Evolutionary conservation across 1,140 invertebrate genomes (phyloP), one percentile per base, ranked within the genome.

Genomic region (Orchesella cincta): DNA sequence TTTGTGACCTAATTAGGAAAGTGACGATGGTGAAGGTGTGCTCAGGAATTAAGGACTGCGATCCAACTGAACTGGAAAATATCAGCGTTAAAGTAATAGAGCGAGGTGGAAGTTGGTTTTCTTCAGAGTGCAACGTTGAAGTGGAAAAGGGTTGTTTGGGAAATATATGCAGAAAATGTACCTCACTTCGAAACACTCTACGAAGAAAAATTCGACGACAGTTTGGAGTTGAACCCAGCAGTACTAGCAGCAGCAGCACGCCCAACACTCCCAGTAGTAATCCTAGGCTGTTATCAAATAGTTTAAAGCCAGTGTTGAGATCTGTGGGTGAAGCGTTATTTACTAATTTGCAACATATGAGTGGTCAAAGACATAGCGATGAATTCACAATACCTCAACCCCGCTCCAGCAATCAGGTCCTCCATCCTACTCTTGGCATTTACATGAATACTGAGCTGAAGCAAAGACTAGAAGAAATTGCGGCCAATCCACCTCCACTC

Each of bases 101-200:
- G 33, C 8, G 31, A 12, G 62, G 62, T 3, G 62, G 62, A n/a
- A 67, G 62, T 33, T 67, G 62, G 62, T 67, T 18, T 33, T 67
- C 62, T 12, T 31, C 62, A 5, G 62, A 67, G n/a, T 67, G 62
- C n/a, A 67, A 67, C 62, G 62, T 67, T 5, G 62, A 67, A 33
- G 62, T 67, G 8, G 62, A 67, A 31, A 8, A 29, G 31, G 62
- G 62, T 12, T 67, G 62, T 29, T 23, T 67, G 5, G 62, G 62
- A 33, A 67, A 67, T 23, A 67, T 67, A 31, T 67, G 62, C 62
- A 67, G 33, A n/a, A 67, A n/a, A 29, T 67, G 62, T 67, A 67
- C 62, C 26, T 67, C 62, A 5, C 31, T 67, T 1, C 26, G 62
- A 31, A 67, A 67, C n/a, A 31, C 62, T 8, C 31, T 67, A 31